These are phyloP conservation scores for Astur gentilis DNA, from an alignment of 2,113 vertebrate genomes.

Conservation along the genomic window DNA sequence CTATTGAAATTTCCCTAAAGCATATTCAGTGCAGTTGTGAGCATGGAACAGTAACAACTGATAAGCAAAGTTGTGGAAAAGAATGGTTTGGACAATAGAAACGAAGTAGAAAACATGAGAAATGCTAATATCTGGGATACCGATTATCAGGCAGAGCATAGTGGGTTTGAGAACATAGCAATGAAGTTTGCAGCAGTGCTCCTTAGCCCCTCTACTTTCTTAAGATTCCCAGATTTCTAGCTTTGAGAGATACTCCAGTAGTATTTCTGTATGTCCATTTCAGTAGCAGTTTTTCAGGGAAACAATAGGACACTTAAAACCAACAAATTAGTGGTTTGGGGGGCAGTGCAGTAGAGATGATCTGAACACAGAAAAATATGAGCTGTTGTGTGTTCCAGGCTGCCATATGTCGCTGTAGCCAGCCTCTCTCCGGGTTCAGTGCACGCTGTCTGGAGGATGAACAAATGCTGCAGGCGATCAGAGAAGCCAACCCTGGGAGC, in stretches of 20 bases:
- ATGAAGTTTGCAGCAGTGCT: background rate
- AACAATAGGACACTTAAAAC: background rate
- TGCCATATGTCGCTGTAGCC: conserved; percentile 81
- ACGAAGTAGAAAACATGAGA: background rate
- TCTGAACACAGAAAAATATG: background rate
- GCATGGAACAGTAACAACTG: background rate
- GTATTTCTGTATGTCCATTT: background rate
- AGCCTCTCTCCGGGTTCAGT: conserved; percentile 78
- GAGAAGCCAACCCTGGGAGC: conserved; percentile 76
- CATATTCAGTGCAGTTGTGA: background rate
- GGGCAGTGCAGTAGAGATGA: fast-evolving
- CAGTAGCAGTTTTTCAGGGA: background rate
- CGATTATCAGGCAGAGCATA: background rate
- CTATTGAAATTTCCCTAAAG: background rate
- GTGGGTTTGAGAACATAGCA: background rate
- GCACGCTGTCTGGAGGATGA: conserved; percentile 80
- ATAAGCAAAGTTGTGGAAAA: background rate
- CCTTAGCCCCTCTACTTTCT: background rate
- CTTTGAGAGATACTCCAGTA: background rate
- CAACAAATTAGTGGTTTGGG: fast-evolving
- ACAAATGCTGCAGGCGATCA: conserved; percentile 80
- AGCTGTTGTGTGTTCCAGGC: conserved; percentile 67
- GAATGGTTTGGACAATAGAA: background rate
- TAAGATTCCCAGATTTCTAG: fast-evolving
- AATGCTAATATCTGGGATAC: too few species aligned